phyloP scores from a whole-genome alignment of 2,888 invertebrate species.

The Sturmia bella region DNA sequence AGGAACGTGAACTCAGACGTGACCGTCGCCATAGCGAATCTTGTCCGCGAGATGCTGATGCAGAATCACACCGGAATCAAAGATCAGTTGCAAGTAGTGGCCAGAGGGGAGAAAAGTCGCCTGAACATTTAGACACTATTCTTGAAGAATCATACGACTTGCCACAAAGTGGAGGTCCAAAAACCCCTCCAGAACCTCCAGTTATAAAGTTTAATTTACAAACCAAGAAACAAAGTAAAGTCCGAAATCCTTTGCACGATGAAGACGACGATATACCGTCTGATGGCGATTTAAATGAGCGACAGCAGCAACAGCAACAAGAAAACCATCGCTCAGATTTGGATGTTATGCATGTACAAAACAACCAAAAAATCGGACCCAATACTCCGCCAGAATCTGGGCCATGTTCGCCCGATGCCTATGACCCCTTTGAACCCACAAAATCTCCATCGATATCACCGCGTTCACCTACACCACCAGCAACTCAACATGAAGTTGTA shows the following conservation, averaged over 20 bases:
- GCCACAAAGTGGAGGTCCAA: slow-evolving; percentile 84
- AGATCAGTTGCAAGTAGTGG: slow-evolving; percentile 72
- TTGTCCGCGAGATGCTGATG: slow-evolving; percentile 63
- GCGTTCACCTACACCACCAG: slow-evolving; percentile 78
- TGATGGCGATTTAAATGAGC: slow-evolving; percentile 67
- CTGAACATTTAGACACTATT: slow-evolving; percentile 77
- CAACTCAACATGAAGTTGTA: slow-evolving; percentile 72
- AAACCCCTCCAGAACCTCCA: slow-evolving; percentile 88
- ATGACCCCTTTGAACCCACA: slow-evolving; percentile 96
- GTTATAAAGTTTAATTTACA: slow-evolving; percentile 84
- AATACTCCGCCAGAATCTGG: slow-evolving; percentile 88
- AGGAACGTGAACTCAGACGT: slow-evolving; percentile 69
- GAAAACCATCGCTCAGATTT: slow-evolving; percentile 71
- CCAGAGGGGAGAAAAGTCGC: slow-evolving; percentile 77
- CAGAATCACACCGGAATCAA: slow-evolving; percentile 69
- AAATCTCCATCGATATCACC: slow-evolving; percentile 85
- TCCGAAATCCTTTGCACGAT: slow-evolving; percentile 86
- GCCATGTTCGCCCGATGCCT: slow-evolving; percentile 90
- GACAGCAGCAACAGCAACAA: slow-evolving; percentile 67
- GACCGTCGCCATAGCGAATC: slow-evolving; percentile 73
- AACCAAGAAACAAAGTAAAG: slow-evolving; percentile 83
- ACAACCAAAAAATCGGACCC: slow-evolving; percentile 85
- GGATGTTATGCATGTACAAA: slow-evolving; percentile 73
- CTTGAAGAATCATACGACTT: slow-evolving; percentile 80
- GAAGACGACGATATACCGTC: slow-evolving; percentile 74